A percentile compares a stretch with the other conserved stretches of the same genome.
Evolutionary conservation across 2,888 invertebrate genomes (phyloP).

Genomic region (Rhagophthalmus giganteus): DNA sequence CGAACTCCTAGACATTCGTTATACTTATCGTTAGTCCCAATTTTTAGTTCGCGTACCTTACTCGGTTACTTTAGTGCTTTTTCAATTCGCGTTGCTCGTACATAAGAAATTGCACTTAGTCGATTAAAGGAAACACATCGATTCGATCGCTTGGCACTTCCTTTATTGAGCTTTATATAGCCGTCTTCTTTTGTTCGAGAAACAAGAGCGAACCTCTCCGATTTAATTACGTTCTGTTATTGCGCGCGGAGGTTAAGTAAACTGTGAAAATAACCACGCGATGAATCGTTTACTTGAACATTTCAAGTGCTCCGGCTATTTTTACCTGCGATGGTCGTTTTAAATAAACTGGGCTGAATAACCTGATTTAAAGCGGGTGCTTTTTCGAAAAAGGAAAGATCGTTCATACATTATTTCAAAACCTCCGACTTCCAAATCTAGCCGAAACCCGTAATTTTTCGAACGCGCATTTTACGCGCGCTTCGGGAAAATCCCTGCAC

Average conservation of each 20-base stretch:
- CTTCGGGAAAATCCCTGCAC: conserved; percentile 8
- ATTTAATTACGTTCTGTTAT: no score
- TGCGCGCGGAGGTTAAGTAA: background rate
- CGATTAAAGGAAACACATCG: no score
- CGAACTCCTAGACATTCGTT: no score
- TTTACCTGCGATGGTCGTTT: background rate
- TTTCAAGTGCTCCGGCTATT: background rate
- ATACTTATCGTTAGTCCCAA: no score
- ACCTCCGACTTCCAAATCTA: conserved; percentile 12
- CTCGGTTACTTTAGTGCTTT: no score
- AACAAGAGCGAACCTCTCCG: no score
- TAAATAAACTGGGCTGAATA: background rate
- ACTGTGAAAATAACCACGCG: background rate
- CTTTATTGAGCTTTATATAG: no score
- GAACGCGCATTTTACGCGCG: conserved; percentile 8
- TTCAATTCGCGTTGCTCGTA: no score
- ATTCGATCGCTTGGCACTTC: no score
- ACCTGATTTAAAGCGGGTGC: background rate
- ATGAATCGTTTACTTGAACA: background rate
- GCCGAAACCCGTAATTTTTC: conserved; percentile 11
- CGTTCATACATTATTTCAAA: conserved; percentile 9
- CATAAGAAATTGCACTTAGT: no score
- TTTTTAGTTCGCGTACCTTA: no score
- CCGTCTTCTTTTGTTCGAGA: no score
- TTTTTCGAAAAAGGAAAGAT: background rate